A percentile compares a stretch with the other conserved stretches of the same genome.
Evolutionary conservation across 2,888 invertebrate species (phyloP).

Genomic region (Silvanus unidentatus): DNA sequence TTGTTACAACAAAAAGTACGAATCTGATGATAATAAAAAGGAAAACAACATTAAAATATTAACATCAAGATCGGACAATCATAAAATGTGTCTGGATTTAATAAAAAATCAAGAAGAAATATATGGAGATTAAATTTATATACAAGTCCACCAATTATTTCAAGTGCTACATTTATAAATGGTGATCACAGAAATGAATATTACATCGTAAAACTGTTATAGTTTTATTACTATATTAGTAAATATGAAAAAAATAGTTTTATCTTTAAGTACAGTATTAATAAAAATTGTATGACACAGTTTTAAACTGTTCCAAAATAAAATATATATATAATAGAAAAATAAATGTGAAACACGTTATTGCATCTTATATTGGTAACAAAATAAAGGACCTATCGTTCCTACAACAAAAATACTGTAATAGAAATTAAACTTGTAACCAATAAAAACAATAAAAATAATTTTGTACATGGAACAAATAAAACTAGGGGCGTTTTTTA

Average conservation of each 20-base stretch:
- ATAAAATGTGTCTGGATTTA: not conserved
- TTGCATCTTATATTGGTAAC: conserved; percentile 27
- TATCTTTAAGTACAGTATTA: conserved; percentile 23
- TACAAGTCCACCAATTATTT: conserved; percentile 34
- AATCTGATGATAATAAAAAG: conserved; percentile 26
- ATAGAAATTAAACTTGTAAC: conserved; percentile 3
- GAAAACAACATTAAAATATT: conserved; percentile 28
- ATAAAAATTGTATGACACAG: not conserved
- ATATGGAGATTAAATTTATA: conserved; percentile 27
- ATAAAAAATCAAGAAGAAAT: conserved; percentile 20
- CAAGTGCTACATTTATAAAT: conserved; percentile 35
- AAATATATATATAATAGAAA: conserved; percentile 16
- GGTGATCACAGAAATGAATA: conserved; percentile 35
- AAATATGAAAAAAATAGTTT: conserved; percentile 8
- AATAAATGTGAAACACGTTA: conserved; percentile 9
- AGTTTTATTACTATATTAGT: conserved; percentile 9
- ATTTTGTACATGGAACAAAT: conserved; percentile 7
- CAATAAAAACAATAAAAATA: conserved; percentile 3
- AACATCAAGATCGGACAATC: conserved; percentile 32
- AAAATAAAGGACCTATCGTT: conserved; percentile 14
- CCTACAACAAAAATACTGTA: not conserved
- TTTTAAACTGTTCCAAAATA: conserved; percentile 18
- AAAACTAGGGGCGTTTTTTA: not conserved
- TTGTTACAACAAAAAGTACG: conserved; percentile 20
- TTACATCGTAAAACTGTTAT: conserved; percentile 6